A percentile compares a stretch with the other conserved stretches of the same genome.
Evolutionary conservation across 1,140 invertebrate species (phyloP).

Genomic region (Ceratosolen solmsi): DNA sequence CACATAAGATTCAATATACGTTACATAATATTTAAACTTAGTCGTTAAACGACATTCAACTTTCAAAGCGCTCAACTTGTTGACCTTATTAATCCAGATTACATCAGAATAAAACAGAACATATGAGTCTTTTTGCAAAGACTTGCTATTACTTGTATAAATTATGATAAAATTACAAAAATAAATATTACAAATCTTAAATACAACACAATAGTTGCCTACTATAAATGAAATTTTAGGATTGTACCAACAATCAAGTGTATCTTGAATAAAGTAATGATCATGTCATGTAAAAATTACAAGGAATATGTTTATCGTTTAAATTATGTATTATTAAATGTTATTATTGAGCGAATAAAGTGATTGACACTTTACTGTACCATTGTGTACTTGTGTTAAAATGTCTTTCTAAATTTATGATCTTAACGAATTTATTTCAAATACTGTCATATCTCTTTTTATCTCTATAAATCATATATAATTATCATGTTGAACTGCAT

Average conservation of each 20-base stretch:
- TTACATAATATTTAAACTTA: slow-evolving; percentile 47
- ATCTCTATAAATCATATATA: slow-evolving; percentile 57
- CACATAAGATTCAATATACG: slow-evolving; percentile 65
- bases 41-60: slow-evolving; percentile 43
- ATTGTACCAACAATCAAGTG: slow-evolving; percentile 69
- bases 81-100: slow-evolving; percentile 42
- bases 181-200: slow-evolving; percentile 71
- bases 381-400: slow-evolving; percentile 61
- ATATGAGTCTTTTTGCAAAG: not conserved
- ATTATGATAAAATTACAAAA: slow-evolving; percentile 64
- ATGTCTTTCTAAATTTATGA: slow-evolving; percentile 56
- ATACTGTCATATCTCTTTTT: slow-evolving; percentile 13
- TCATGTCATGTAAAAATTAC: slow-evolving; percentile 72
- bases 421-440: slow-evolving; percentile 45
- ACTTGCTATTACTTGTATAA: slow-evolving; percentile 66
- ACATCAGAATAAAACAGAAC: slow-evolving; percentile 18
- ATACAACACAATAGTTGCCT: slow-evolving; percentile 72
- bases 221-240: slow-evolving; percentile 69
- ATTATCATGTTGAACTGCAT: slow-evolving; percentile 56
- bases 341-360: slow-evolving; percentile 74
- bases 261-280: slow-evolving; percentile 69
- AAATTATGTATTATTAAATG: slow-evolving; percentile 74
- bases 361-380: slow-evolving; percentile 69
- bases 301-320: slow-evolving; percentile 70
- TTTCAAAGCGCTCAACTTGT: slow-evolving; percentile 46